Base-by-base conservation (phyloP, 64 coral and sea anemone genomes). In the Stichodactyla helianthus region DNA sequence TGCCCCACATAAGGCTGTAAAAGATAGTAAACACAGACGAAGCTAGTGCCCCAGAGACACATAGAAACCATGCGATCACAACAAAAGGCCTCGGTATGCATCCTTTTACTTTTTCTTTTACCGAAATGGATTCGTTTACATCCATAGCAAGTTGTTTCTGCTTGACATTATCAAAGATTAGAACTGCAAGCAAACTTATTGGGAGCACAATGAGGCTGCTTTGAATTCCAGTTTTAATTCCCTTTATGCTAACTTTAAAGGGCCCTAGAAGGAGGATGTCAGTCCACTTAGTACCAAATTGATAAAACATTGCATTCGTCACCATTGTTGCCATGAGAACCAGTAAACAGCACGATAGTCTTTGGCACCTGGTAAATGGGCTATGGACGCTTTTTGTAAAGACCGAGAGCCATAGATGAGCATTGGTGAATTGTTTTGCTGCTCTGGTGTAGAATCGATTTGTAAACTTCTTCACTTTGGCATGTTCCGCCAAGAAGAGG, bases 291-390 rank as follows among this genome's bases (percentile, higher is more conserved):
- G 84, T 52, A 19, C 94, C 91, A 59, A 96, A 96, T 10, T 90
- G 85, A 70, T 96, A 96, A 83, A 96, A 96, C 94, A 96, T 96
- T 55, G 91, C 94, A 59, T 96, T 96, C 7, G 91, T 88, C 52
- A 96, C 88, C 94, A 96, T 96, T 16, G 94, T 83, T 68, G 87
- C 84, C 71, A 93, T 86, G 54, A 96, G 31, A 14, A 96, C 52
- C 28, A 89, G 91, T 12, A 96, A 77, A 68, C 94, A 96, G 51
- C 94, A 93, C 10, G 94, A 88, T 31, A 96, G 44, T 84, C 94
- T 77, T 79, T 96, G 94, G 74, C 94, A 96, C 7, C 94, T 83
- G 26, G 84, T 96, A 15, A 96, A 96, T 16, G 94, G 67, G 27
- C 89, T 87, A 20, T 96, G 94, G 16, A 90, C 87, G 84, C 90